Evolutionary conservation across 92 coral and sea anemone species (phyloP).

Genomic region (Epizoanthus scotinus): DNA sequence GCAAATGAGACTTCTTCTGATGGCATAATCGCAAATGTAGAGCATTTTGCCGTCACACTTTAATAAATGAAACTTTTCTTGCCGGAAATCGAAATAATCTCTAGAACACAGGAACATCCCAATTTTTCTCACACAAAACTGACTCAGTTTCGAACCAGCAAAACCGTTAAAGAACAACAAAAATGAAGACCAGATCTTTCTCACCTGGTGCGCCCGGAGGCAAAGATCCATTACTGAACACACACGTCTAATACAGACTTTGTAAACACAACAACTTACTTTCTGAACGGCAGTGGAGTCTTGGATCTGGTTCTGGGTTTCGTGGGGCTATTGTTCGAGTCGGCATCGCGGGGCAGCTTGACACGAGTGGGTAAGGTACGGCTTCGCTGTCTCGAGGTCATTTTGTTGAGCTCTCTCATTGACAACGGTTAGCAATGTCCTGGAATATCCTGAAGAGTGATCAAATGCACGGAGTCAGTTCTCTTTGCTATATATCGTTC

Average conservation of each 20-base stretch:
- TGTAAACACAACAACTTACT: constrained; percentile 4
- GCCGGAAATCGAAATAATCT: too few species aligned
- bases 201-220: background rate
- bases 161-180: background rate
- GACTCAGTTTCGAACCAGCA: background rate
- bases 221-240: background rate
- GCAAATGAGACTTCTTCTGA: too few species aligned
- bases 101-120: background rate
- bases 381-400: constrained; percentile 56
- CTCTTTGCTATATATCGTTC: background rate
- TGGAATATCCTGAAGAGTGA: constrained; percentile 2
- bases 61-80: too few species aligned
- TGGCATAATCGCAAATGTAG: too few species aligned
- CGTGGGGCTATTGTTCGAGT: background rate
- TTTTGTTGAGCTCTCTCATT: constrained; percentile 31
- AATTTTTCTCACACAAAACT: background rate
- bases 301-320: constrained; percentile 26
- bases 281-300: constrained; percentile 39
- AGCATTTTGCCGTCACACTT: too few species aligned
- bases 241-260: background rate
- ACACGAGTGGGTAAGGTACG: constrained; percentile 54
- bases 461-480: background rate
- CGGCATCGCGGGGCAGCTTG: constrained; percentile 28
- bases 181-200: background rate
- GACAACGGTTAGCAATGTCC: constrained; percentile 15